These are phyloP conservation scores for Allolobophora icterica DNA, from an alignment of 2,888 invertebrate genomes.

Conservation along the genomic window DNA sequence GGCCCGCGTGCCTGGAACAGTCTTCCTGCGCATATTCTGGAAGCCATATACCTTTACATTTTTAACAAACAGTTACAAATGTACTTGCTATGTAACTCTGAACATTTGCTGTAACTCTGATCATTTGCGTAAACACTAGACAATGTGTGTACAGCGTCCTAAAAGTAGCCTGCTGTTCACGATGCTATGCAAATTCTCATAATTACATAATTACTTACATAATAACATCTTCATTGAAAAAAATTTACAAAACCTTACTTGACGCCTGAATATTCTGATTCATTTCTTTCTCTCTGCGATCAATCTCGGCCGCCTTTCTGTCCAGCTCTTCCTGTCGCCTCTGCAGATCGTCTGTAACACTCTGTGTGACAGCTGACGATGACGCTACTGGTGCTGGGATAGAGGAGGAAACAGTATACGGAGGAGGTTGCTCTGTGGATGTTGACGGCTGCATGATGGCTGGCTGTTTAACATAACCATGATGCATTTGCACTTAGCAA, in stretches of 20 bases:
- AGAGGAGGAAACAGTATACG: slow-evolving; percentile 21
- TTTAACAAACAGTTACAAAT: too few relatives aligned
- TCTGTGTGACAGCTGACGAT: neutral
- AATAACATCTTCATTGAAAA: too few relatives aligned
- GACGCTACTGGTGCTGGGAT: neutral
- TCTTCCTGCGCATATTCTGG: too few relatives aligned
- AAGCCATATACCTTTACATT: too few relatives aligned
- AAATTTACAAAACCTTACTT: neutral
- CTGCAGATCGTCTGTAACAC: slow-evolving; percentile 66
- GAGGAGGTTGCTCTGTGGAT: slow-evolving; percentile 28
- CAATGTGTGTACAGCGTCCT: too few relatives aligned
- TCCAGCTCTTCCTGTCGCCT: slow-evolving; percentile 76
- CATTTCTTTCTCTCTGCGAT: slow-evolving; percentile 82
- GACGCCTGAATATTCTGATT: slow-evolving; percentile 23
- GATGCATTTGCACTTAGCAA: neutral
- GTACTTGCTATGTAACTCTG: too few relatives aligned
- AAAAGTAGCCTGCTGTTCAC: too few relatives aligned
- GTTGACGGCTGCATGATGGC: slow-evolving; percentile 34
- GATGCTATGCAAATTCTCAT: too few relatives aligned
- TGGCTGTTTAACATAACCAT: slow-evolving; percentile 29
- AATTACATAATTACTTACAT: too few relatives aligned
- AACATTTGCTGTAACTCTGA: too few relatives aligned
- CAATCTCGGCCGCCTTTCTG: slow-evolving; percentile 86
- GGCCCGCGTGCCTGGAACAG: too few relatives aligned
- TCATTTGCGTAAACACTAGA: too few relatives aligned